phyloP scores from a whole-genome alignment of 2,113 vertebrate genomes.

The Xerus inauris region DNA sequence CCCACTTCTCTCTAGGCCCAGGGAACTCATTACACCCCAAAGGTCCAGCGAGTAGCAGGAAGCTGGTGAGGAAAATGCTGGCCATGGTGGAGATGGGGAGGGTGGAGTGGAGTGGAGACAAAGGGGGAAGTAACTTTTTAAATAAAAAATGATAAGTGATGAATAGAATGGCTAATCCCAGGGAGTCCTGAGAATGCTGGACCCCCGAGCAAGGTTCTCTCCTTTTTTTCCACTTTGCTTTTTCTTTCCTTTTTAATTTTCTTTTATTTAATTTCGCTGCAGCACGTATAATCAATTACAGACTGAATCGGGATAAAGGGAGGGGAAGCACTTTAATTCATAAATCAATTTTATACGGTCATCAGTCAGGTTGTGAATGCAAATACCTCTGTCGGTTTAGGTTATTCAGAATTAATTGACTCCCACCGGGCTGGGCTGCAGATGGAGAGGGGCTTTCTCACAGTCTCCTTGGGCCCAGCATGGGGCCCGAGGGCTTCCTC shows the following conservation, averaged over 20 bases:
- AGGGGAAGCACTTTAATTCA: constrained; percentile 94
- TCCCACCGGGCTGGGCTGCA: constrained; percentile 88
- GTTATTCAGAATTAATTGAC: constrained; percentile 93
- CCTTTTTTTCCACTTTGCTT: constrained; percentile 75
- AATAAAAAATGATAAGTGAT: constrained; percentile 87
- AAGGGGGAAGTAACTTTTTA: constrained; percentile 86
- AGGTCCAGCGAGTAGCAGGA: constrained; percentile 53
- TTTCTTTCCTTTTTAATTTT: constrained; percentile 87
- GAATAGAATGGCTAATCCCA: constrained; percentile 86
- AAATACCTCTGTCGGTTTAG: constrained; percentile 91
- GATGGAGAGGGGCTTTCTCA: constrained; percentile 88
- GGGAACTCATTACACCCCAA: neutral
- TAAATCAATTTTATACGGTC: constrained; percentile 99
- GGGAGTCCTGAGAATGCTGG: constrained; percentile 85
- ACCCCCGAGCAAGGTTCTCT: constrained; percentile 81
- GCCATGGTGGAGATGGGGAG: neutral
- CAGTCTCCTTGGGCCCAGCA: constrained; percentile 87
- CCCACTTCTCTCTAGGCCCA: neutral
- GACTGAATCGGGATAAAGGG: constrained; percentile 91
- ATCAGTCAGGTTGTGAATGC: constrained; percentile 99
- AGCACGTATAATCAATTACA: constrained; percentile 99
- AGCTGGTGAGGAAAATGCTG: constrained; percentile 34
- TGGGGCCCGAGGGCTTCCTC: constrained; percentile 81
- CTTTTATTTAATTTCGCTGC: constrained; percentile 91
- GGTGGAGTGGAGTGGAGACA: constrained; percentile 55